phyloP scores from a whole-genome alignment of 53 echinoderm and acorn worm species.

The Hippasteria phrygiana region DNA sequence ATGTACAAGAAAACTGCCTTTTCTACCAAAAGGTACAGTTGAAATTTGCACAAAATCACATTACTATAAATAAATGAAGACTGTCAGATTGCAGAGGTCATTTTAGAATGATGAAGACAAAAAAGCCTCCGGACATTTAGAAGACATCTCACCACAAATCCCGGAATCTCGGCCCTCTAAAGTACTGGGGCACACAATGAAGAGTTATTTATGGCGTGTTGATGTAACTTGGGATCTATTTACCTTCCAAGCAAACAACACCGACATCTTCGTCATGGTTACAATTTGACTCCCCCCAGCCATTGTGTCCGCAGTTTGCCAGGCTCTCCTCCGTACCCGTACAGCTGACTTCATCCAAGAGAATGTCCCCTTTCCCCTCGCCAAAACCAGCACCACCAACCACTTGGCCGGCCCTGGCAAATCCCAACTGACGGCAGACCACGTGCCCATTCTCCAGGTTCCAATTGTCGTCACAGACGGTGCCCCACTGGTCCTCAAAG shows the following conservation, averaged over 20 bases:
- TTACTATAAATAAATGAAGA: too few species aligned
- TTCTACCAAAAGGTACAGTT: too few species aligned
- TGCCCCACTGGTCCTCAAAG: conserved; percentile 33
- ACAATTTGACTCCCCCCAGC: conserved; percentile 62
- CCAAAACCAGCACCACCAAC: conserved; percentile 41
- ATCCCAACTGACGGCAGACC: conserved; percentile 59
- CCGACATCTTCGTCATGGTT: conserved; percentile 72
- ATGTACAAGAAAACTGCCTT: too few species aligned
- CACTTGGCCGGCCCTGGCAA: conserved; percentile 36
- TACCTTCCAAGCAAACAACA: conserved; percentile 68
- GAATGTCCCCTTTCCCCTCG: conserved; percentile 54
- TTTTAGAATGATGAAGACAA: too few species aligned
- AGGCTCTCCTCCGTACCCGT: conserved; percentile 63
- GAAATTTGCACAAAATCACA: too few species aligned
- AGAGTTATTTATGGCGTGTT: too few species aligned
- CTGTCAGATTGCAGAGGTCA: too few species aligned
- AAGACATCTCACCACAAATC: too few species aligned
- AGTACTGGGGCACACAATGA: too few species aligned
- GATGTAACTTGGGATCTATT: too few species aligned
- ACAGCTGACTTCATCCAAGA: conserved; percentile 74
- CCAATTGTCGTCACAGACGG: conserved; percentile 62
- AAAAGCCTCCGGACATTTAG: too few species aligned
- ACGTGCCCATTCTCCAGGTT: conserved; percentile 48
- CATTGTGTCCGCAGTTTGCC: conserved; percentile 60
- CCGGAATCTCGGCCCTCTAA: too few species aligned